Conservation (phyloP, 2,797 vertebrate genomes). For the Sebastes flavidus region DNA sequence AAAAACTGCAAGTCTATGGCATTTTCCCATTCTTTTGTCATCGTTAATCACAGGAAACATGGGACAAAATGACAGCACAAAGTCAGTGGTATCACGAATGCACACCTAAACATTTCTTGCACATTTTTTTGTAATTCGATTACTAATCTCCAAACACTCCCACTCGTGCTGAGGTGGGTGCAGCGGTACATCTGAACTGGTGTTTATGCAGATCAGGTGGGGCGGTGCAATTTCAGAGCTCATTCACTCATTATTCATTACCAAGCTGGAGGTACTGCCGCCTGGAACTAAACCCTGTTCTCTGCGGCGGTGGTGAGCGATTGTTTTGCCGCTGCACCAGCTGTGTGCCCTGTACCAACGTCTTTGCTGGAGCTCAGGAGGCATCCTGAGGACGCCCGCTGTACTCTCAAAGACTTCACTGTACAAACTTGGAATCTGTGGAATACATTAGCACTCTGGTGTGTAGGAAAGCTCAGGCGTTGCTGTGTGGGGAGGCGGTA, state of each 20-base stretch:
- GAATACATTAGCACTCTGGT: background rate
- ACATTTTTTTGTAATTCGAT: background rate
- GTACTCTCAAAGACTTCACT: background rate
- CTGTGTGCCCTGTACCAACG: conserved; percentile 5
- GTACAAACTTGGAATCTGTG: conserved; percentile 1
- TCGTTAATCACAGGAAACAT: background rate
- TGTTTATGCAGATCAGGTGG: conserved; percentile 22
- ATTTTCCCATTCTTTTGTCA: background rate
- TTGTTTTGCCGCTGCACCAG: conserved; percentile 25
- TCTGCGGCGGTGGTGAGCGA: background rate
- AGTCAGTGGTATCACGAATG: background rate
- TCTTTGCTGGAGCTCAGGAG: conserved; percentile 10
- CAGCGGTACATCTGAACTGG: background rate
- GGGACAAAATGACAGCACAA: background rate
- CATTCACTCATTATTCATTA: conserved; percentile 34
- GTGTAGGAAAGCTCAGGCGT: background rate
- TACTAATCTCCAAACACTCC: background rate
- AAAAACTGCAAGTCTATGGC: background rate
- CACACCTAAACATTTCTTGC: no score
- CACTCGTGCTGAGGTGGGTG: background rate
- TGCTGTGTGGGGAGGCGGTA: background rate
- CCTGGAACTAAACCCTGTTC: conserved; percentile 20
- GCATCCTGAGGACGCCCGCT: background rate
- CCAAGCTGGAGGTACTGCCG: background rate
- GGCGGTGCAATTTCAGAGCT: conserved; percentile 8